Conservation (phyloP, 2,888 invertebrate genomes). For the Eulithis prunata region DNA sequence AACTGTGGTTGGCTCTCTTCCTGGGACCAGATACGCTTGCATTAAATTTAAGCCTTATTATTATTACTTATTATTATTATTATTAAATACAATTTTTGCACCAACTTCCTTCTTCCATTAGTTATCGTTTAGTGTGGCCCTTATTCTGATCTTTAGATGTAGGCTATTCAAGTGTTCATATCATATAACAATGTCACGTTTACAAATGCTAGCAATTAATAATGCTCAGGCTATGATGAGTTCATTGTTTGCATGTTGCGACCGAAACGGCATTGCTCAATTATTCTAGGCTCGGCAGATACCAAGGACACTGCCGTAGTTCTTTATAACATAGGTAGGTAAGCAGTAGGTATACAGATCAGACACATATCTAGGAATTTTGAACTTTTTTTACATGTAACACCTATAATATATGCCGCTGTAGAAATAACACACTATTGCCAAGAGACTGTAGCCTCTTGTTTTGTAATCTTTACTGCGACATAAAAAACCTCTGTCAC, state of each 20-base stretch:
- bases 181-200: slow-evolving; percentile 52
- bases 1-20: no score
- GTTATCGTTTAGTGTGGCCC: background rate
- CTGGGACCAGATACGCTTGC: background rate
- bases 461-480: no score
- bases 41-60: no score
- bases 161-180: slow-evolving; percentile 42
- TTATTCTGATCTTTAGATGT: slow-evolving; percentile 25
- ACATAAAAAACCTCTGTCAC: no score
- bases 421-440: no score
- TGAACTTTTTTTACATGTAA: no score
- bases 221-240: slow-evolving; percentile 71
- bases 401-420: no score
- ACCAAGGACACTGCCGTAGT: slow-evolving; percentile 57
- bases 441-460: no score
- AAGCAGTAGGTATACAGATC: no score
- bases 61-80: no score
- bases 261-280: slow-evolving; percentile 73
- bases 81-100: no score
- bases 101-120: background rate
- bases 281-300: slow-evolving; percentile 57
- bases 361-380: no score
- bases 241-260: slow-evolving; percentile 76
- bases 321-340: background rate
- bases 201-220: slow-evolving; percentile 66